phyloP scores from a whole-genome alignment of 2,113 vertebrate genomes.

The Perca fluviatilis region DNA sequence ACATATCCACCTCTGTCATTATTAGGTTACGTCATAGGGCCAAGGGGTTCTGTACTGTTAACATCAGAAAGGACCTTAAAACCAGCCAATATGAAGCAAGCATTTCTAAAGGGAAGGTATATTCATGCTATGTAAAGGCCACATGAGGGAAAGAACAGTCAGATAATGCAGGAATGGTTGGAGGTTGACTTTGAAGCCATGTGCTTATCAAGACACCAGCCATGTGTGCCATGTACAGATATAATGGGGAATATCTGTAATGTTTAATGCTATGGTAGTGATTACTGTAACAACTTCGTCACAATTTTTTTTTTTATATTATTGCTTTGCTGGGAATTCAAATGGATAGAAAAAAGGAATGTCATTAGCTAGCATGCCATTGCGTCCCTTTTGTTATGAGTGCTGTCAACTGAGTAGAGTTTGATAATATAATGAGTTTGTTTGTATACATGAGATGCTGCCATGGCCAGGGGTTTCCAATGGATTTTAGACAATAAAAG shows the following conservation, averaged over 20 bases:
- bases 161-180: neutral
- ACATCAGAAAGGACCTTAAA: constrained; percentile 34
- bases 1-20: constrained; percentile 4
- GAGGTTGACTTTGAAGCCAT: neutral
- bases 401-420: neutral
- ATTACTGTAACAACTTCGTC: neutral
- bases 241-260: neutral
- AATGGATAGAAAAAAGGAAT: neutral
- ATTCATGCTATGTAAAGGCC: neutral
- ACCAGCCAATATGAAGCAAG: constrained; percentile 7
- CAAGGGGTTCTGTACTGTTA: neutral
- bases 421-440: neutral
- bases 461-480: neutral
- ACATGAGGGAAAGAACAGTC: neutral
- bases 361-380: no score
- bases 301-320: no score
- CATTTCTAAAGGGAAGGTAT: neutral
- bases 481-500: constrained; percentile 9
- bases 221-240: neutral
- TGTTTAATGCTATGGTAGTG: no score
- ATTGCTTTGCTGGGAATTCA: neutral
- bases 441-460: neutral
- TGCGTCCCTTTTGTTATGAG: neutral
- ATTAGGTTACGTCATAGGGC: neutral
- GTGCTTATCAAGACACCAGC: neutral